phyloP scores from a whole-genome alignment of 2,888 invertebrate species.

The Monoplex corrugatus region DNA sequence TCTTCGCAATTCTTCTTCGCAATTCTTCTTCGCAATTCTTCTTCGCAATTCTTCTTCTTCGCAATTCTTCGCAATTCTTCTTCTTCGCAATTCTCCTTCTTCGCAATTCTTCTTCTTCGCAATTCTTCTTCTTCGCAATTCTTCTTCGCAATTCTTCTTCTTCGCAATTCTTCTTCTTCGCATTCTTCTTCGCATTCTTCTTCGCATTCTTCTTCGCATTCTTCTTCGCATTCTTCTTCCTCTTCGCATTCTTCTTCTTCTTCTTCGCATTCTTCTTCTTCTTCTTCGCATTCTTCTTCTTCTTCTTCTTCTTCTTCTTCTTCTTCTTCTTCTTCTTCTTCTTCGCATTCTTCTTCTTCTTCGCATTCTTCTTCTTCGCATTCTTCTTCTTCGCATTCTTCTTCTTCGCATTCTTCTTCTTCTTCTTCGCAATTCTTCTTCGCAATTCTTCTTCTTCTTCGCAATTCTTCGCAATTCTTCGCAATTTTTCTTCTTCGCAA shows the following conservation, averaged over 20 bases:
- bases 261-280: not conserved
- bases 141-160: not conserved
- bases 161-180: too few relatives aligned
- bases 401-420: not conserved
- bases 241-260: not conserved
- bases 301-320: slow-evolving; percentile 2
- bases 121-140: too few relatives aligned
- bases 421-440: not conserved
- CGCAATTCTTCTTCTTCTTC: too few relatives aligned
- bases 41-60: too few relatives aligned
- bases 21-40: too few relatives aligned
- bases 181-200: not conserved
- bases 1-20: too few relatives aligned
- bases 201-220: not conserved
- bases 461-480: too few relatives aligned
- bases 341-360: not conserved
- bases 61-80: too few relatives aligned
- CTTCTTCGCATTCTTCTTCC: not conserved
- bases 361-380: not conserved
- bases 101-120: too few relatives aligned
- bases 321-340: not conserved
- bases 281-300: not conserved
- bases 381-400: not conserved
- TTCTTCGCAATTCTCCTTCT: too few relatives aligned
- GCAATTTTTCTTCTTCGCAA: too few relatives aligned